phyloP scores from a whole-genome alignment of 2,888 invertebrate species.

The Eristalis tenax region DNA sequence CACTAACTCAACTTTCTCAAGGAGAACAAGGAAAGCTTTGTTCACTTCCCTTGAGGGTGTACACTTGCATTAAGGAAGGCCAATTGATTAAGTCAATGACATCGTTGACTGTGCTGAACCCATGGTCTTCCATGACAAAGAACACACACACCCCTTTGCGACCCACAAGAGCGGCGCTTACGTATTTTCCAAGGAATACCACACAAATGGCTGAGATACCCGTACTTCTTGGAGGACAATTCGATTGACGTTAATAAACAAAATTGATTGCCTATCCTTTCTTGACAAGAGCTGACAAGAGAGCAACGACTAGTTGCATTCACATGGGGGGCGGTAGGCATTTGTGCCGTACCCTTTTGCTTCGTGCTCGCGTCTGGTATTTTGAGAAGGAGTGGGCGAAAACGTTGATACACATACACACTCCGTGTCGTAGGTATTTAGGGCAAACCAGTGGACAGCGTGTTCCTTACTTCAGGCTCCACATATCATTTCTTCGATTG shows the following conservation, averaged over 20 bases:
- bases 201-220: too few species aligned
- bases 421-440: not conserved
- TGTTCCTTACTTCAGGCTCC: not conserved
- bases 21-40: conserved; percentile 1
- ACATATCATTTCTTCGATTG: not conserved
- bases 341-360: not conserved
- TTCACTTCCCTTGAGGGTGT: not conserved
- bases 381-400: not conserved
- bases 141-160: not conserved
- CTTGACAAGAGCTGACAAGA: not conserved
- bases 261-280: not conserved
- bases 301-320: not conserved
- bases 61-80: not conserved
- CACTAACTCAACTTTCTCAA: not conserved
- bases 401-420: not conserved
- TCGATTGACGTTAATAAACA: not conserved
- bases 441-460: not conserved
- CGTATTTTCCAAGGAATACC: not conserved
- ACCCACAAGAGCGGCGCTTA: not conserved
- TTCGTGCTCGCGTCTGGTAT: not conserved
- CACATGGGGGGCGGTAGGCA: not conserved
- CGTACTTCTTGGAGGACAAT: not conserved
- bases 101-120: not conserved
- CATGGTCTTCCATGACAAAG: not conserved
- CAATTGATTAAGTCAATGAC: not conserved